Conservation (phyloP, 2,797 vertebrate genomes). For the Crocodylus rhombifer region DNA sequence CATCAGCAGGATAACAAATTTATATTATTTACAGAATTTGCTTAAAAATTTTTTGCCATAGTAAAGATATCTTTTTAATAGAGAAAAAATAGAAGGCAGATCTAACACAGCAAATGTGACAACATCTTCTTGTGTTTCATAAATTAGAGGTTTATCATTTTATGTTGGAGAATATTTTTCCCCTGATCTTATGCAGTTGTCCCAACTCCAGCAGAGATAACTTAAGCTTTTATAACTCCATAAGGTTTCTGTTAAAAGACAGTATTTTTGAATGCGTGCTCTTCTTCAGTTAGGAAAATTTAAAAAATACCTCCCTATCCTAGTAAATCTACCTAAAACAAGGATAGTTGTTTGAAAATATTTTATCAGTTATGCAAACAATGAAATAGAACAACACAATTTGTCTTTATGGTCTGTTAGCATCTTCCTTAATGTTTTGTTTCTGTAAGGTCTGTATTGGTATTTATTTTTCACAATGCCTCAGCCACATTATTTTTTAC, state of each 20-base stretch:
- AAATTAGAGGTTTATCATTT: not conserved
- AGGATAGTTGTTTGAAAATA: not conserved
- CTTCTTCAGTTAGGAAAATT: not conserved
- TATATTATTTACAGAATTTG: not conserved
- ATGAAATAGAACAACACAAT: too few species aligned
- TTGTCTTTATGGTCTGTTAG: too few species aligned
- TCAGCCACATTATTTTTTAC: not conserved
- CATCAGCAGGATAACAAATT: not conserved
- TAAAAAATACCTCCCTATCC: not conserved
- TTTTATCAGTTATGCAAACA: not conserved
- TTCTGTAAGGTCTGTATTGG: not conserved
- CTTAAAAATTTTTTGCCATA: not conserved
- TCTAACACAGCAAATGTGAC: not conserved
- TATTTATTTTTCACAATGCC: not conserved
- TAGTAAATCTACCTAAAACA: not conserved
- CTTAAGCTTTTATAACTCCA: not conserved
- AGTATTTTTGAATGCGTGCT: not conserved
- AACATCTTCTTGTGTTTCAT: conserved; percentile 9
- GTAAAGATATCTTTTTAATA: not conserved
- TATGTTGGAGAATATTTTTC: not conserved
- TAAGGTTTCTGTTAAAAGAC: not conserved
- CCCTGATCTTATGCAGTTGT: conserved; percentile 35
- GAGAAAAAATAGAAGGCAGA: not conserved
- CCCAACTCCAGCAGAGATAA: not conserved
- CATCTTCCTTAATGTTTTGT: not conserved